Conservation (phyloP, 2,888 invertebrate species). For the Yponomeuta malinellus region DNA sequence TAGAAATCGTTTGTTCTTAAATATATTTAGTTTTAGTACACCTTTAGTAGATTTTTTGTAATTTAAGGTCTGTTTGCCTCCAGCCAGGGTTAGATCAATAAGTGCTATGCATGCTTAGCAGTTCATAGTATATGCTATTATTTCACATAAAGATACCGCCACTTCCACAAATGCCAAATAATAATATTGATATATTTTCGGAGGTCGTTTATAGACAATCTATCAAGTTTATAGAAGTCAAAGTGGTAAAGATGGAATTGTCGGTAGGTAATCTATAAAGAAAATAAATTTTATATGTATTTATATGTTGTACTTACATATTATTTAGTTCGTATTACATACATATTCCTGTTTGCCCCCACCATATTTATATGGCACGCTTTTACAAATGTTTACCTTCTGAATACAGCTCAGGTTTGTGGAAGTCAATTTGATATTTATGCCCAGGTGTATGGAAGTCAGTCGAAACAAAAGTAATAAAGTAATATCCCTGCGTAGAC, state of each 20-base stretch:
- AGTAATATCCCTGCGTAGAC: constrained; percentile 5
- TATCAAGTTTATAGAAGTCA: not conserved
- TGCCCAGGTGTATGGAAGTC: constrained; percentile 51
- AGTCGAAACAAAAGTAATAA: constrained; percentile 33
- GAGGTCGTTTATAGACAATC: not conserved
- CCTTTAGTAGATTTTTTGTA: constrained; percentile 54
- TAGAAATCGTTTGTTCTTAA: constrained; percentile 14
- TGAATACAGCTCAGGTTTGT: constrained; percentile 42
- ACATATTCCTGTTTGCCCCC: constrained; percentile 47
- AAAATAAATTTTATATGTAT: constrained; percentile 4
- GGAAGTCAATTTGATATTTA: constrained; percentile 54
- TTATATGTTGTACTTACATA: constrained; percentile 67
- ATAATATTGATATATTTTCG: constrained; percentile 3
- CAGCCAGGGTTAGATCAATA: constrained; percentile 50
- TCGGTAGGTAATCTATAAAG: not conserved
- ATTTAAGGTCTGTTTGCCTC: constrained; percentile 72
- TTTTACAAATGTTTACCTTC: constrained; percentile 76
- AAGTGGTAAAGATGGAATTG: not conserved
- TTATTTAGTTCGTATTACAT: constrained; percentile 34
- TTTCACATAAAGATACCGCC: not conserved
- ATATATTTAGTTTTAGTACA: constrained; percentile 16
- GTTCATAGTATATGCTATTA: constrained; percentile 68
- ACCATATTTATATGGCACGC: constrained; percentile 65
- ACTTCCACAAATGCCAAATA: not conserved
- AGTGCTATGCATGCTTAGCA: constrained; percentile 74